phyloP scores from a whole-genome alignment of 2,113 vertebrate species.

The Ifrita kowaldi region DNA sequence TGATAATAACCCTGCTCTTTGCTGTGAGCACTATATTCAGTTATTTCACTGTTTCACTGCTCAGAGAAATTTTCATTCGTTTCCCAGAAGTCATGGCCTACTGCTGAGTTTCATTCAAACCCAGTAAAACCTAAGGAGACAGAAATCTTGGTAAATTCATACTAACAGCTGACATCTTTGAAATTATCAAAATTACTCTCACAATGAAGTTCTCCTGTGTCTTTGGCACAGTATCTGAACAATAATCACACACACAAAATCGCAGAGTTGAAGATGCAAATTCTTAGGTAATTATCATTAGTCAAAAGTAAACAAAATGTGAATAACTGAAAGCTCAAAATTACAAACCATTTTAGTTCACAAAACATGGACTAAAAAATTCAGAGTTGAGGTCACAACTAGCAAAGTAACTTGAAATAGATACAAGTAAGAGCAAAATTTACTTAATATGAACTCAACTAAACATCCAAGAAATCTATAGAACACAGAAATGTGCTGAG shows the following conservation, averaged over 20 bases:
- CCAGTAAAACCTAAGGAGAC: constrained; percentile 25
- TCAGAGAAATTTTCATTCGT: not conserved
- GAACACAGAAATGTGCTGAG: not conserved
- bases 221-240: not conserved
- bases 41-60: not conserved
- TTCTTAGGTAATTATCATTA: not conserved
- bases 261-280: not conserved
- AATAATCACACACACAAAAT: not conserved
- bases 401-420: constrained; percentile 50
- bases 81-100: not conserved
- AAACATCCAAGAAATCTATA: constrained; percentile 18
- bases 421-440: not conserved
- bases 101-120: not conserved
- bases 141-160: constrained; percentile 25
- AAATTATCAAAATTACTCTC: constrained; percentile 51
- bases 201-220: not conserved
- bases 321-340: not conserved
- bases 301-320: not conserved
- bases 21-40: not conserved
- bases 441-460: not conserved
- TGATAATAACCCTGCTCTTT: not conserved
- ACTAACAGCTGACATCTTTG: not conserved
- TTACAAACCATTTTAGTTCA: not conserved
- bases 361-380: not conserved
- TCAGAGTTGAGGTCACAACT: not conserved